Percentiles rank a stretch among this genome's conserved stretches.
phyloP scores from a whole-genome alignment of 2,113 vertebrate genomes.

The Myrmecobius fasciatus region DNA sequence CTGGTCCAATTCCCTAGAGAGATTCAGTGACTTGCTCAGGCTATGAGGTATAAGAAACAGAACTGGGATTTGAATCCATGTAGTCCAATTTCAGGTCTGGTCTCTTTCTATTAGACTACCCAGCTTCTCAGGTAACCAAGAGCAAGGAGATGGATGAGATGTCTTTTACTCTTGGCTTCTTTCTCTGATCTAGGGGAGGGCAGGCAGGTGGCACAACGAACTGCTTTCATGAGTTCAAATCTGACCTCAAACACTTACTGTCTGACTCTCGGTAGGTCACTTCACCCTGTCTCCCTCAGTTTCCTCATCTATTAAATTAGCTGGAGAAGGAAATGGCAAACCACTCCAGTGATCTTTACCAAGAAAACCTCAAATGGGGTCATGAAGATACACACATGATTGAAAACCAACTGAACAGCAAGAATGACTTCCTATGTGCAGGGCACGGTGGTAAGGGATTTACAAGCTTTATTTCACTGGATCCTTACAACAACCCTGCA shows the following conservation, averaged over 20 bases:
- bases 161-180: neutral
- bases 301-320: neutral
- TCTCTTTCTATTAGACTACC: neutral
- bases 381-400: too few species aligned
- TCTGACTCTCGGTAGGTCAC: neutral
- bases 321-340: neutral
- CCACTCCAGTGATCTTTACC: neutral
- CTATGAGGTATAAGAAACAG: neutral
- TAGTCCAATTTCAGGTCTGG: neutral
- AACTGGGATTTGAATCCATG: neutral
- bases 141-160: neutral
- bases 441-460: neutral
- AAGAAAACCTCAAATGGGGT: neutral
- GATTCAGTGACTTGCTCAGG: neutral
- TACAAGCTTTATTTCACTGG: neutral
- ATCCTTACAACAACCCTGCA: neutral
- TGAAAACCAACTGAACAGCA: neutral
- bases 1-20: neutral
- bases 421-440: too few species aligned
- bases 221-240: neutral
- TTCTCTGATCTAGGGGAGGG: neutral
- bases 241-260: neutral
- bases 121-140: neutral
- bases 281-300: neutral
- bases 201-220: too few species aligned